Evolutionary conservation across 2,797 vertebrate genomes (phyloP), one percentile per base, ranked within the genome.

Genomic region (Melanotaenia pygmaea): DNA sequence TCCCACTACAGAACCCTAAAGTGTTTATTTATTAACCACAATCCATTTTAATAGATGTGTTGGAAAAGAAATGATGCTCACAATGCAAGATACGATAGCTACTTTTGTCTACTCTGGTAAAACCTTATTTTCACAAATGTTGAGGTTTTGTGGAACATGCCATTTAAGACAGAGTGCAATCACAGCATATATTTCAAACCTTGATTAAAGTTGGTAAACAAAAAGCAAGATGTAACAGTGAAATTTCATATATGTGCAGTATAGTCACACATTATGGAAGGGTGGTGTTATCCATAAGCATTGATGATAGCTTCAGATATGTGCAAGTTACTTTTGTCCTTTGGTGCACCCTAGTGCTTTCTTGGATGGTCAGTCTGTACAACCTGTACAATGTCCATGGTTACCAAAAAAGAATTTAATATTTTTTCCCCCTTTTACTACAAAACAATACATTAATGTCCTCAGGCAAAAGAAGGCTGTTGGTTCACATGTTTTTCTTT

Each of bases 1-100:
- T 7, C 43, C 26, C 47, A 28, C 60, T 67, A 26, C 62, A 67
- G 30, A 57, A 60, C 34, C 43, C 37, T 51, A 10, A 65, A 54
- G 4, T 40, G 50, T 45, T 43, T 61, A 13, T 20, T 71, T 66
- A 30, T 53, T 38, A 58, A 59, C 38, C 60, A 22, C 14, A 72
- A 38, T 60, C 10, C 13, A 18, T 68, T 1, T 38, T 47, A 38
- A 40, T 70, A 24, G 63, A 28, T 68, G 28, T 56, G 26, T 30
- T 30, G 4, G 4, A 45, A 30, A 13, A 24, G 22, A 71, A 62
- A 50, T 16, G 0, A n/a, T 68, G 10, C 58, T 20, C n/a, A 28
- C 59, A 40, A 61, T 16, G 38, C 35, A 60, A 60, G n/a, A 14
- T 5, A 24, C 6, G 13, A 10, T 34, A 20, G 6, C 5, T 43